phyloP scores from a whole-genome alignment of 2,888 invertebrate species.

The Drosophila colorata region DNA sequence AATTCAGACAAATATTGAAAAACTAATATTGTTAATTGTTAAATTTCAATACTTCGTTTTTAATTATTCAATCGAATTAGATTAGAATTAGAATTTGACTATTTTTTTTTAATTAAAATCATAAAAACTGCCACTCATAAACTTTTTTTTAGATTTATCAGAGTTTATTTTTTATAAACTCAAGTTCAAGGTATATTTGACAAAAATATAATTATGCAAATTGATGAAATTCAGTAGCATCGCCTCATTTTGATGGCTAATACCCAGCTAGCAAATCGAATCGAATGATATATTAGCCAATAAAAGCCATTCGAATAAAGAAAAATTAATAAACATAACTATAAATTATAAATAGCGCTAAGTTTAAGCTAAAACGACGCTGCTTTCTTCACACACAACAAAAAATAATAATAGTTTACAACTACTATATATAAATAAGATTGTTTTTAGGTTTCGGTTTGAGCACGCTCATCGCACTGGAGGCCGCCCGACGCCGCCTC shows the following conservation, averaged over 20 bases:
- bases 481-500: conserved; percentile 23
- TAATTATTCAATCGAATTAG: too few species aligned
- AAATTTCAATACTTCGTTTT: too few species aligned
- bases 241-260: neutral
- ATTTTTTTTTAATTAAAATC: neutral
- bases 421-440: conserved; percentile 45
- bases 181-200: neutral
- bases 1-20: too few species aligned
- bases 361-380: conserved; percentile 59
- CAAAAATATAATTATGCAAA: conserved; percentile 10
- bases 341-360: conserved; percentile 63
- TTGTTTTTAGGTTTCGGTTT: conserved; percentile 39
- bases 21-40: too few species aligned
- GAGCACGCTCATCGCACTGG: conserved; percentile 73
- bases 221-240: conserved; percentile 5
- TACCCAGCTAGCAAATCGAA: conserved; percentile 26
- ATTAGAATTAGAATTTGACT: neutral
- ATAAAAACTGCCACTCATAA: conserved; percentile 7
- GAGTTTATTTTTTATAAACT: conserved; percentile 7
- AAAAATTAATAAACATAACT: conserved; percentile 58
- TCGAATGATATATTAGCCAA: conserved; percentile 22
- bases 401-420: conserved; percentile 36
- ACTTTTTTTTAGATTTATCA: conserved; percentile 11
- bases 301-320: conserved; percentile 22
- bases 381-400: conserved; percentile 32